These are phyloP conservation scores for Coreoperca whiteheadi DNA, from an alignment of 2,113 vertebrate genomes.

Conservation along the genomic window DNA sequence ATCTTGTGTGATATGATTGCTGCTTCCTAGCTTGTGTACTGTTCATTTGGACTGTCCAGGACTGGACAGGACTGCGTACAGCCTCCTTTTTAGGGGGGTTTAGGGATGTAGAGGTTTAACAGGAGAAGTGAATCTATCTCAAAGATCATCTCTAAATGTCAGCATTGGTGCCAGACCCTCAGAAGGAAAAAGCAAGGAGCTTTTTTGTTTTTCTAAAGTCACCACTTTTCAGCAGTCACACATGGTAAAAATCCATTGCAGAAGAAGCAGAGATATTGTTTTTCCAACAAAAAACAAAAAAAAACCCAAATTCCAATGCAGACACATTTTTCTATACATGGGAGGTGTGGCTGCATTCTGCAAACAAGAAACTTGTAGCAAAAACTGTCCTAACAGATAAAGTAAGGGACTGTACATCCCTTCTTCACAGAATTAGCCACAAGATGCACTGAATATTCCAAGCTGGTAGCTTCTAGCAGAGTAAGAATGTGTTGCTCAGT, in stretches of 20 bases:
- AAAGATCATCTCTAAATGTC: neutral
- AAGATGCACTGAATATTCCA: neutral
- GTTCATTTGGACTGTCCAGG: too few species aligned
- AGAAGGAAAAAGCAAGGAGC: neutral
- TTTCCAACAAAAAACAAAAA: neutral
- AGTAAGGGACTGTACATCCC: neutral
- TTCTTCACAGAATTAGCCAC: neutral
- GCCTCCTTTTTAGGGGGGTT: too few species aligned
- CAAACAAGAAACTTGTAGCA: neutral
- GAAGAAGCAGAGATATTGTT: neutral
- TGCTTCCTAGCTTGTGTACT: too few species aligned
- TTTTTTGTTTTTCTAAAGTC: rapidly evolving
- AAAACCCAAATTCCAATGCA: neutral
- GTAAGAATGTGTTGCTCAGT: neutral
- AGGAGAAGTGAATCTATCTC: neutral
- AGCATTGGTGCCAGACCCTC: neutral
- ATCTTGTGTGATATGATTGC: too few species aligned
- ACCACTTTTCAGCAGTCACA: neutral
- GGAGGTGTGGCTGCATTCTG: neutral
- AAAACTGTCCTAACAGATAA: neutral
- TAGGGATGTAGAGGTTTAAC: too few species aligned
- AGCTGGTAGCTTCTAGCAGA: neutral
- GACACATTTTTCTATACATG: neutral
- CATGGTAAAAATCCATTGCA: neutral
- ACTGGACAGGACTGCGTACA: too few species aligned